Evolutionary conservation across 2,797 vertebrate species (phyloP), one percentile per base, ranked within the genome.

Genomic region (Brachyrhaphis roseni): DNA sequence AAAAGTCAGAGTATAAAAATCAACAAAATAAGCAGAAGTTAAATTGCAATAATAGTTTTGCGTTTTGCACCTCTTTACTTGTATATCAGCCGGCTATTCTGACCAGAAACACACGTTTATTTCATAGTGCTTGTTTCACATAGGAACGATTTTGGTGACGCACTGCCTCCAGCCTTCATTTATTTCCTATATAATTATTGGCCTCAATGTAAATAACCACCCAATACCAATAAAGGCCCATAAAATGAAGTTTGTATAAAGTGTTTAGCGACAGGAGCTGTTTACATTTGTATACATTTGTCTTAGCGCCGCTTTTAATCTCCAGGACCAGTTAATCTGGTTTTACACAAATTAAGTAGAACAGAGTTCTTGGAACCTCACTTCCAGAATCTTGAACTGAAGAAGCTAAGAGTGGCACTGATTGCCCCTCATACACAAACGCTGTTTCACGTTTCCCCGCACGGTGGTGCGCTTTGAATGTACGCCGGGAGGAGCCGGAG

Each of bases 391-490:
- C n/a, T 59, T 2, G n/a, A 53, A 3, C 51, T 53, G 51, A 26
- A 26, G 51, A 3, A 3, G 51, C 12, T n/a, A 10, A 34, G 12
- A n/a, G 71, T 49, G 83, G 82, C 88, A 81, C 78, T 80, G 28
- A 83, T 79, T 47, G 45, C 41, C 76, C 39, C 1, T 13, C 78
- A 86, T 83, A 86, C 81, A 0, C 0, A 5, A 51, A 2, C 75
- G 84, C 51, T 43, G 76, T 81, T 82, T 16, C 15, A 4, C 51
- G 70, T 78, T 28, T 53, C n/a, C 75, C 92, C 91, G 23, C 87
- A 20, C 26, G 74, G 87, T 26, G 90, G 91, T 88, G 94, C 87
- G 81, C 77, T 91, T 78, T 70, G 59, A 85, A 84, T 81, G 46
- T 20, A 3, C 80, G 23, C 81, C 79, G 45, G 76, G 83, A 90